These are phyloP conservation scores for Coregonus suidteri DNA, from an alignment of 2,797 vertebrate genomes.

Conservation along the genomic window DNA sequence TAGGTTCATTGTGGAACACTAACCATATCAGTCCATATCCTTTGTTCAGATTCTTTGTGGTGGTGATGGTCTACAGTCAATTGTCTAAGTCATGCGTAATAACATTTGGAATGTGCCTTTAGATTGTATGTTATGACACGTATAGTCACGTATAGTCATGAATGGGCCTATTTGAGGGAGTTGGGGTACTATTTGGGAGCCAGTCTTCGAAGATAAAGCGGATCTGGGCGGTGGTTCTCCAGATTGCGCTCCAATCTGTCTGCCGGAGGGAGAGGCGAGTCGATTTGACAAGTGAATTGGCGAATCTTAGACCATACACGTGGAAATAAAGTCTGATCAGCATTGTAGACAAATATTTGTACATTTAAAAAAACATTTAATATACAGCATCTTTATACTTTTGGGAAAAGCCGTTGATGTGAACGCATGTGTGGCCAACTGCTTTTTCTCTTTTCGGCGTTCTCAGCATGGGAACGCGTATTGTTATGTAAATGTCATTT, in stretches of 20 bases:
- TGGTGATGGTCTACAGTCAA: slow-evolving; percentile 29
- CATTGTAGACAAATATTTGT: neutral
- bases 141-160: neutral
- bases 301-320: slow-evolving; percentile 53
- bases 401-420: neutral
- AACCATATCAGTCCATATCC: slow-evolving; percentile 32
- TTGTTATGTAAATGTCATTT: slow-evolving; percentile 71
- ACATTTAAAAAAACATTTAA: neutral
- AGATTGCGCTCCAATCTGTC: slow-evolving; percentile 31
- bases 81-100: slow-evolving; percentile 19
- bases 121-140: neutral
- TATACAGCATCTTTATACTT: neutral
- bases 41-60: slow-evolving; percentile 62
- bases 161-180: neutral
- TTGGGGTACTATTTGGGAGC: slow-evolving; percentile 29
- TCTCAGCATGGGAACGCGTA: slow-evolving; percentile 56
- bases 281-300: slow-evolving; percentile 55
- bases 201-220: slow-evolving; percentile 25
- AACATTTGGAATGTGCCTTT: slow-evolving; percentile 3
- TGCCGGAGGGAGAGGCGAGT: slow-evolving; percentile 20
- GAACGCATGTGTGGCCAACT: neutral
- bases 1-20: neutral
- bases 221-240: slow-evolving; percentile 75
- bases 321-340: slow-evolving; percentile 25
- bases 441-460: neutral